Percentiles rank a stretch among this genome's conserved stretches.
These are phyloP conservation scores for Leuciscus idus DNA, from an alignment of 2,113 vertebrate species.

Conservation along the genomic window DNA sequence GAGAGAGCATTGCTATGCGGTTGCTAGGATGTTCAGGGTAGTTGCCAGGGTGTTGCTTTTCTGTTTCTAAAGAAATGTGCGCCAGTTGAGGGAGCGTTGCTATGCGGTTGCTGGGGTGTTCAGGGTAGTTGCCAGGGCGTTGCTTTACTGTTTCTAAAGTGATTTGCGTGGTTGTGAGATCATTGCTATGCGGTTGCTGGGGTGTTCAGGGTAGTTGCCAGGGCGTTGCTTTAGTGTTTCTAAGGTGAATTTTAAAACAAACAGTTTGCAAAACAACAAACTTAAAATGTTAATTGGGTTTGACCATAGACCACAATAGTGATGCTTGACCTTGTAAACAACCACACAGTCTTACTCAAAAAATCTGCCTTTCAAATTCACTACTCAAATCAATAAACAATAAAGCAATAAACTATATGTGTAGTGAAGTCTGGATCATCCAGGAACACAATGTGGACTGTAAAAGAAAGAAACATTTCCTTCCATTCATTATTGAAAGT, in stretches of 20 bases:
- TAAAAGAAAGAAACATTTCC: constrained; percentile 57
- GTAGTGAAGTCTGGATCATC: neutral
- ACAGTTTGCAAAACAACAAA: neutral
- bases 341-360: too few relatives aligned
- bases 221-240: neutral
- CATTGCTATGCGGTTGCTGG: neutral
- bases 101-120: neutral
- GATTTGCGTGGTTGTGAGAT: too few relatives aligned
- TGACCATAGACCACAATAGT: neutral
- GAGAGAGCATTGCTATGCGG: neutral
- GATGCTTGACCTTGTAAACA: neutral
- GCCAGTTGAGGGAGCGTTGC: neutral
- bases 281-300: neutral
- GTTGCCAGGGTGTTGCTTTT: neutral
- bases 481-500: constrained; percentile 57
- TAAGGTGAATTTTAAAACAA: too few relatives aligned
- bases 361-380: too few relatives aligned
- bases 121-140: neutral
- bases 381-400: too few relatives aligned
- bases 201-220: neutral
- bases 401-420: too few relatives aligned
- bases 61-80: neutral
- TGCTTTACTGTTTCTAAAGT: neutral
- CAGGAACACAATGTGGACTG: constrained; percentile 47
- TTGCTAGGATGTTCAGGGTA: neutral